Conservation (phyloP, 92 coral and sea anemone species). For the Paramuricea clavata region DNA sequence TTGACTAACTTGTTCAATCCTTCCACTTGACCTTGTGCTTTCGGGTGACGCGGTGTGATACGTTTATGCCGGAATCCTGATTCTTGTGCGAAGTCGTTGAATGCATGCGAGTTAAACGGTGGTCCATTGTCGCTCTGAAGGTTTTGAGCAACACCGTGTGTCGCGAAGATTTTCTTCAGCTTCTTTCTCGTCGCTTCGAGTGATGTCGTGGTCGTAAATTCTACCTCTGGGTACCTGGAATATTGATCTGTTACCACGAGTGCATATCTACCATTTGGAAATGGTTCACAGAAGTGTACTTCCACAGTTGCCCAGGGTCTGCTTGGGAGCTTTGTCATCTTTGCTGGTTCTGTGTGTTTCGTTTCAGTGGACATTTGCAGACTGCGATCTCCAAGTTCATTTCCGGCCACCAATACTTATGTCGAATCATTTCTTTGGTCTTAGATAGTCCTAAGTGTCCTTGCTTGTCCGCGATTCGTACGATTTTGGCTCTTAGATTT, state of each 20-base stretch:
- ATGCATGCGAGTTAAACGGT: slow-evolving; percentile 60
- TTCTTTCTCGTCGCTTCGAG: slow-evolving; percentile 54
- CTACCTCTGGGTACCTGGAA: slow-evolving; percentile 72
- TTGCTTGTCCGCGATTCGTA: slow-evolving; percentile 65
- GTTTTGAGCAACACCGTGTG: slow-evolving; percentile 59
- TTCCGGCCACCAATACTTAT: slow-evolving; percentile 55
- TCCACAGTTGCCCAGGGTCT: slow-evolving; percentile 63
- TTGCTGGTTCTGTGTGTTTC: slow-evolving; percentile 66
- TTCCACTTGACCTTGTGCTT: slow-evolving; percentile 69
- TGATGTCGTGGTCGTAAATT: slow-evolving; percentile 48
- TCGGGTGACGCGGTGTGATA: slow-evolving; percentile 59
- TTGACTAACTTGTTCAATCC: slow-evolving; percentile 55
- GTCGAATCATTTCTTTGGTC: slow-evolving; percentile 58
- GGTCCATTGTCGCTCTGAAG: slow-evolving; percentile 69
- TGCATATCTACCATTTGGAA: slow-evolving; percentile 57
- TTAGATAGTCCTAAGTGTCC: slow-evolving; percentile 62
- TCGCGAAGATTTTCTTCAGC: slow-evolving; percentile 38
- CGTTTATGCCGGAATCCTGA: slow-evolving; percentile 49
- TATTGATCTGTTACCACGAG: slow-evolving; percentile 63
- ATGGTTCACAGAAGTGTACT: slow-evolving; percentile 72
- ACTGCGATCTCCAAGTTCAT: slow-evolving; percentile 57
- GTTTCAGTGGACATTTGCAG: slow-evolving; percentile 61
- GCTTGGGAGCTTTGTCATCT: slow-evolving; percentile 69
- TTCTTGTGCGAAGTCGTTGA: slow-evolving; percentile 59
- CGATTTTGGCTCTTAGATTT: slow-evolving; percentile 41